A percentile compares a stretch with the other conserved stretches of the same genome.
Evolutionary conservation across 2,888 invertebrate species (phyloP).

Genomic region (Heliconius sara): DNA sequence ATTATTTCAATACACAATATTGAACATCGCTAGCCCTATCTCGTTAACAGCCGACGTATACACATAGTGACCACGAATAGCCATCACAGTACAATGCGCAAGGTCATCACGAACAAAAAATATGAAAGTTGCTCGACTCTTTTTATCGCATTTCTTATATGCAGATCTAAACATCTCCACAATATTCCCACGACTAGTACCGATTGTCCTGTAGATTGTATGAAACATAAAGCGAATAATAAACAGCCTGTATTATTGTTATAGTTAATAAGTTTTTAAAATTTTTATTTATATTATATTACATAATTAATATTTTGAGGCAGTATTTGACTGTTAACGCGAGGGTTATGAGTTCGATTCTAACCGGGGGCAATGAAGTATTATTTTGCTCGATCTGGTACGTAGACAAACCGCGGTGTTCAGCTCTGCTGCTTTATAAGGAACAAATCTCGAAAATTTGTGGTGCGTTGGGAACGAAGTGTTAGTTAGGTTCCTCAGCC

Average conservation of each 20-base stretch:
- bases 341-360: not conserved
- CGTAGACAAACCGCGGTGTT: no score
- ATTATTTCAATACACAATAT: not conserved
- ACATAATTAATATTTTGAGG: not conserved
- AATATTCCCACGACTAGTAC: slow-evolving; percentile 62
- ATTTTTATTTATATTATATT: not conserved
- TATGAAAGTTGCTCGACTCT: slow-evolving; percentile 58
- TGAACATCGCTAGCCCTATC: not conserved
- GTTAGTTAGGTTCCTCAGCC: no score
- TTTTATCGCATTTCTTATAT: slow-evolving; percentile 55
- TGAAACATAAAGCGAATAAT: slow-evolving; percentile 30
- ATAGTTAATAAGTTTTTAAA: not conserved
- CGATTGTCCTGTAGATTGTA: slow-evolving; percentile 38
- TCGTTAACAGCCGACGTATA: slow-evolving; percentile 3
- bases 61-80: slow-evolving; percentile 47
- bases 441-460: no score
- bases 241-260: not conserved
- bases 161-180: slow-evolving; percentile 59
- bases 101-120: slow-evolving; percentile 51
- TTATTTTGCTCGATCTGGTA: no score
- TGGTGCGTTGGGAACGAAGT: no score
- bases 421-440: no score
- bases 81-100: slow-evolving; percentile 43
- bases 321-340: not conserved
- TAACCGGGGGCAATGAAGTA: no score